phyloP scores from a whole-genome alignment of 92 coral and sea anemone species.

The Palythoa heliodiscus region DNA sequence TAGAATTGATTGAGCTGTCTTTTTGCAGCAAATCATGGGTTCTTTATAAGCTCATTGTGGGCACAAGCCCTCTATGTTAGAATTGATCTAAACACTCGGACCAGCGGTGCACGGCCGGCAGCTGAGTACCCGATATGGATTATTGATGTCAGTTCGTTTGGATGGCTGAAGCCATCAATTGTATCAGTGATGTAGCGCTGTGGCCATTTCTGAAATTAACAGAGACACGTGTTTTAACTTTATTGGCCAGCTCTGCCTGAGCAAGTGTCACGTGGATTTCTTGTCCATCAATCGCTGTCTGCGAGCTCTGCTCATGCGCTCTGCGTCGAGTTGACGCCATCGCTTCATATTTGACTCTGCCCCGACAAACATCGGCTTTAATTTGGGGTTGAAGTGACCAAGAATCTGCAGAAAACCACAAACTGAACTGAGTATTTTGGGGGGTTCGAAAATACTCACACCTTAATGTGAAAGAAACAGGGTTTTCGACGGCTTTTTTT shows the following conservation, averaged over 20 bases:
- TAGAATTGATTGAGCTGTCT: conserved; percentile 13
- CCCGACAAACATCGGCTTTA: conserved; percentile 85
- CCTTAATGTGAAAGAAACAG: not conserved
- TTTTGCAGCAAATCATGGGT: conserved; percentile 24
- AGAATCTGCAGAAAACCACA: conserved; percentile 63
- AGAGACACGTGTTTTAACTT: not conserved
- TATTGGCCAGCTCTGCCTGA: not conserved
- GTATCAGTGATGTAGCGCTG: not conserved
- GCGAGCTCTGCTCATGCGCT: conserved; percentile 47
- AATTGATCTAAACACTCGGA: not conserved
- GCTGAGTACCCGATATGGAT: not conserved
- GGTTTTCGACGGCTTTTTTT: not conserved
- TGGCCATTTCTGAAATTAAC: not conserved
- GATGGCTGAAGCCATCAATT: not conserved
- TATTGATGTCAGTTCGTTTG: not conserved
- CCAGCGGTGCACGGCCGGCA: not conserved
- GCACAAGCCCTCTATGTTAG: no score
- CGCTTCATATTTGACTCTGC: conserved; percentile 90
- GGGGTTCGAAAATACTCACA: not conserved
- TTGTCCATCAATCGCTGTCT: not conserved
- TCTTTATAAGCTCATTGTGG: not conserved
- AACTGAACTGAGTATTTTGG: not conserved
- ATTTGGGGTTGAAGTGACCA: conserved; percentile 74
- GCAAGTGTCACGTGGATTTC: conserved; percentile 24
- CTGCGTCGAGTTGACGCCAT: conserved; percentile 77